Percentiles rank a stretch among this genome's conserved stretches.
Evolutionary conservation across 2,113 vertebrate species (phyloP).

Genomic region (Campylomormyrus numenius): DNA sequence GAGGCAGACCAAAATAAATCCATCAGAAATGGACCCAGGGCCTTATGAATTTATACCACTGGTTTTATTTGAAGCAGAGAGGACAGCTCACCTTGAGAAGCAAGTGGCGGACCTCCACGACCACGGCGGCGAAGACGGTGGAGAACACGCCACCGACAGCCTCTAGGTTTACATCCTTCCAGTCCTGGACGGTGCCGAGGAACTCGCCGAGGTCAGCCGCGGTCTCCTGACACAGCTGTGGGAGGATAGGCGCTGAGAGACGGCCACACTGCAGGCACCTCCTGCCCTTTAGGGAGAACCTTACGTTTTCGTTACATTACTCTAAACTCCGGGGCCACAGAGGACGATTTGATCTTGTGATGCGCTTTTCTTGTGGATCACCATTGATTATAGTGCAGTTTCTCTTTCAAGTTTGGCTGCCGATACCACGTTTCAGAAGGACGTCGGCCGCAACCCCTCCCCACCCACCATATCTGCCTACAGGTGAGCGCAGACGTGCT

Average conservation of each 20-base stretch:
- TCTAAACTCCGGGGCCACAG: background rate
- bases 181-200: constrained; percentile 59
- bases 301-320: background rate
- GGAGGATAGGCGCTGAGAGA: background rate
- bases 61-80: background rate
- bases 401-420: background rate
- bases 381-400: background rate
- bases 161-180: constrained; percentile 42
- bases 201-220: constrained; percentile 67
- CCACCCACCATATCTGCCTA: background rate
- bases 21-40: background rate
- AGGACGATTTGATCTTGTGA: background rate
- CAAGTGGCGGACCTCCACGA: constrained; percentile 70
- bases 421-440: background rate
- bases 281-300: background rate
- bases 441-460: background rate
- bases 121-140: constrained; percentile 68
- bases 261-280: background rate
- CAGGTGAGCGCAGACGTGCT: background rate
- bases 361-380: background rate
- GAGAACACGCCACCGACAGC: constrained; percentile 68
- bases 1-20: background rate
- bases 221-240: constrained; percentile 68
- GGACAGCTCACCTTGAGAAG: constrained; percentile 68
- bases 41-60: background rate